Evolutionary conservation across 2,888 invertebrate genomes (phyloP).

Genomic region (Cheiracanthium punctorium): DNA sequence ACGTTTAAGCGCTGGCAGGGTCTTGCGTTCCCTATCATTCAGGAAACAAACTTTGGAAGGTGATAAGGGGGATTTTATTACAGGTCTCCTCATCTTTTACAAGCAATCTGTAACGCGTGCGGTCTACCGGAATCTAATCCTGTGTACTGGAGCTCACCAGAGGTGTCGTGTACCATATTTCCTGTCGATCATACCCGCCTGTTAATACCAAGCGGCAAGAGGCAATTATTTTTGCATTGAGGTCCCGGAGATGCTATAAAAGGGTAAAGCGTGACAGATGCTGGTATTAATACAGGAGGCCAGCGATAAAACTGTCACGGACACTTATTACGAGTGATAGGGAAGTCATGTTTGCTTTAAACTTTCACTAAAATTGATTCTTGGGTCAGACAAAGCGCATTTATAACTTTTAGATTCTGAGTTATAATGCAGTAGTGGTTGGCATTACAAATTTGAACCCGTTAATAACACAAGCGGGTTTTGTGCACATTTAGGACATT

Average conservation of each 20-base stretch:
- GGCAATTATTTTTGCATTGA: conserved; percentile 12
- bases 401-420: too few species aligned
- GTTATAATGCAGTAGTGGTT: too few species aligned
- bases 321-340: not conserved
- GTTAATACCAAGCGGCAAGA: not conserved
- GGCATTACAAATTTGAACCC: too few species aligned
- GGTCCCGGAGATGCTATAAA: conserved; percentile 1
- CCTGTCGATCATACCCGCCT: not conserved
- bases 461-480: too few species aligned
- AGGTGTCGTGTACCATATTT: conserved; percentile 14
- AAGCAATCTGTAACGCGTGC: not conserved
- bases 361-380: not conserved
- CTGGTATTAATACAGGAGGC: not conserved
- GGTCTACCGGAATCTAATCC: conserved; percentile 7
- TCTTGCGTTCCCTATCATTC: not conserved
- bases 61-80: conserved; percentile 41
- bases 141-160: not conserved
- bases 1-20: not conserved
- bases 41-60: conserved; percentile 26
- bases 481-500: too few species aligned
- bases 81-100: conserved; percentile 2
- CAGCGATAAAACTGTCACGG: not conserved
- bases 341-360: not conserved
- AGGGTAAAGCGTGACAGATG: not conserved
- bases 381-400: too few species aligned